phyloP scores from a whole-genome alignment of 2,113 vertebrate species.

The Indri indri region DNA sequence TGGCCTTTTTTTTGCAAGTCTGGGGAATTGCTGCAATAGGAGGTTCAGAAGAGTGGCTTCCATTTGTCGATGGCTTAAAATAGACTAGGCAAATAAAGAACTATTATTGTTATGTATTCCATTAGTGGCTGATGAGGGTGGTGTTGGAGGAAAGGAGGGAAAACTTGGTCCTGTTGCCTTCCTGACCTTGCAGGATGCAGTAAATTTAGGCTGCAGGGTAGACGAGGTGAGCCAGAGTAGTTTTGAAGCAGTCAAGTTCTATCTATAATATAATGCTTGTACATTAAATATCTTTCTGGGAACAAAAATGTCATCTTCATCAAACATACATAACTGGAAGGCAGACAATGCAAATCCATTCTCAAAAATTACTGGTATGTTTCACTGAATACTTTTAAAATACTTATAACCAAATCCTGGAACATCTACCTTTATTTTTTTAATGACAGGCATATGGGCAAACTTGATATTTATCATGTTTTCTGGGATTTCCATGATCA shows the following conservation, averaged over 20 bases:
- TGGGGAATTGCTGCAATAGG: constrained; percentile 70
- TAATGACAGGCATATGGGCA: neutral
- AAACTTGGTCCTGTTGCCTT: neutral
- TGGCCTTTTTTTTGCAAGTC: constrained; percentile 79
- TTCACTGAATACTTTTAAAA: constrained; percentile 1
- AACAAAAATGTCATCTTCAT: neutral
- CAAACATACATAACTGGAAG: neutral
- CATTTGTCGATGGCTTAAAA: constrained; percentile 74
- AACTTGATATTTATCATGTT: neutral
- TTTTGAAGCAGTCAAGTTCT: constrained; percentile 14
- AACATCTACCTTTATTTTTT: neutral
- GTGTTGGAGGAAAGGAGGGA: neutral
- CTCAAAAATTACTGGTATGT: neutral
- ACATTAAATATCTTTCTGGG: neutral
- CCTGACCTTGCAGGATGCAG: neutral
- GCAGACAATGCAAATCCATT: neutral
- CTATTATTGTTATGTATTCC: neutral
- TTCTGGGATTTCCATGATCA: neutral
- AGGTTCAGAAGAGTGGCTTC: constrained; percentile 62
- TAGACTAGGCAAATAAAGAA: constrained; percentile 57
- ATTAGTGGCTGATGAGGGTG: neutral
- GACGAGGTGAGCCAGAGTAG: neutral
- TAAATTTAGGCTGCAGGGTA: neutral
- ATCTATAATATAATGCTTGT: neutral
- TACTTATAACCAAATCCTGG: neutral